Evolutionary conservation across 2,888 invertebrate genomes (phyloP).

Genomic region (Agapostemon virescens): DNA sequence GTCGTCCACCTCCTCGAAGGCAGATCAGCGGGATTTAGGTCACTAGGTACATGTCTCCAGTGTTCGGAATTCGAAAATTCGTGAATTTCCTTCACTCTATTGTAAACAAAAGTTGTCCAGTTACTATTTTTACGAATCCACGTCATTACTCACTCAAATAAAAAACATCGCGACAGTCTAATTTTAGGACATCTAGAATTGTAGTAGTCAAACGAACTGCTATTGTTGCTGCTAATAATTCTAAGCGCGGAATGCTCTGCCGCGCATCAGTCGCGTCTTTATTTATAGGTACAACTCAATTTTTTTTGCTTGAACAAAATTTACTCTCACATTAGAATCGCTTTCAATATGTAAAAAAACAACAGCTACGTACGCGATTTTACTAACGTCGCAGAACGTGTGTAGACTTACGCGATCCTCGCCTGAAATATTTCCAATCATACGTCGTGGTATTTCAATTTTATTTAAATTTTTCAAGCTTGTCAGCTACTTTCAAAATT

Average conservation of each 20-base stretch:
- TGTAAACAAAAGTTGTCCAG: too few species aligned
- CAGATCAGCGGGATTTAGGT: conserved; percentile 72
- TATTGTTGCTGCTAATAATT: conserved; percentile 28
- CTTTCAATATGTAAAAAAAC: neutral
- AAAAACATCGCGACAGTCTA: too few species aligned
- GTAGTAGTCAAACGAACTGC: neutral
- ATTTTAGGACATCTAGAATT: neutral
- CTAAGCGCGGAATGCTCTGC: conserved; percentile 29
- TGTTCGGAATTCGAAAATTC: conserved; percentile 19
- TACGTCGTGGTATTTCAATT: neutral
- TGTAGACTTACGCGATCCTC: conserved; percentile 4
- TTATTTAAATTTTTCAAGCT: conserved; percentile 5
- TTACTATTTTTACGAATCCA: too few species aligned
- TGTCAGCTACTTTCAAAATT: too few species aligned
- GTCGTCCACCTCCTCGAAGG: conserved; percentile 59
- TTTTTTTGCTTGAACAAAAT: neutral
- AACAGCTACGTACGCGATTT: conserved; percentile 9
- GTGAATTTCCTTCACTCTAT: conserved; percentile 62
- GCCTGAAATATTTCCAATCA: accelerated
- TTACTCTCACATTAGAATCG: too few species aligned
- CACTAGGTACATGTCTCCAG: conserved; percentile 71
- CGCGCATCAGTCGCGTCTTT: neutral
- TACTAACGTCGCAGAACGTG: conserved; percentile 35
- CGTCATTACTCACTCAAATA: conserved; percentile 47
- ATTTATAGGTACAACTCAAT: conserved; percentile 6